Evolutionary conservation across 2,797 vertebrate genomes (phyloP).

Genomic region (Mycteria americana): DNA sequence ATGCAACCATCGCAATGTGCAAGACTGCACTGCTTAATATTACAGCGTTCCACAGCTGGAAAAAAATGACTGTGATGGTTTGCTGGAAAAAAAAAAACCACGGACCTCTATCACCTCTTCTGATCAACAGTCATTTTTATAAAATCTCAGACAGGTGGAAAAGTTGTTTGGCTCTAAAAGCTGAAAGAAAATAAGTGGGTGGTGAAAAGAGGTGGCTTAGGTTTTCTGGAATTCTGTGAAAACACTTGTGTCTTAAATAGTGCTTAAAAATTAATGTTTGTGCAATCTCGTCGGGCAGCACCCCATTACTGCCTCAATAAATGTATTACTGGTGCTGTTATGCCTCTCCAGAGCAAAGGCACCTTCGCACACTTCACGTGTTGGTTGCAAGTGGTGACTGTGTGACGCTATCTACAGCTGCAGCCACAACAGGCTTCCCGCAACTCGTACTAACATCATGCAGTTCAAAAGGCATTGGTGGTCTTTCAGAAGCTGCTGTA

Average conservation of each 20-base stretch:
- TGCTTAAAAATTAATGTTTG: no score
- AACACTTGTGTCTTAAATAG: not conserved
- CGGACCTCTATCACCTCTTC: not conserved
- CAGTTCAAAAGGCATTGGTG: accelerated
- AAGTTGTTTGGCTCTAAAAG: not conserved
- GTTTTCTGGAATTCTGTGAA: not conserved
- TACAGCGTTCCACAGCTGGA: not conserved
- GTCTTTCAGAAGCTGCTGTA: not conserved
- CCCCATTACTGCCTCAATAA: not conserved
- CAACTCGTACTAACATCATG: not conserved
- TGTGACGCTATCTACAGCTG: not conserved
- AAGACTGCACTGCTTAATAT: not conserved
- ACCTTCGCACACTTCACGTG: not conserved
- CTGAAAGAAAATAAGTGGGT: not conserved
- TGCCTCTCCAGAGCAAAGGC: not conserved
- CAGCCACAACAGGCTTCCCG: not conserved
- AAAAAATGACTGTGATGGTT: not conserved
- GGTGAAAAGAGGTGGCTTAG: not conserved
- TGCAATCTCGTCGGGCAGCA: not conserved
- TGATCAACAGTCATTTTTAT: not conserved
- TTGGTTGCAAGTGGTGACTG: not conserved
- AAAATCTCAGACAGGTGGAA: not conserved
- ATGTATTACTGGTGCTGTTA: not conserved
- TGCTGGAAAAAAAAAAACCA: not conserved
- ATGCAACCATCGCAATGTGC: not conserved